Conservation (phyloP, 2,113 vertebrate genomes). For the Dolichallabes microphthalmus region DNA sequence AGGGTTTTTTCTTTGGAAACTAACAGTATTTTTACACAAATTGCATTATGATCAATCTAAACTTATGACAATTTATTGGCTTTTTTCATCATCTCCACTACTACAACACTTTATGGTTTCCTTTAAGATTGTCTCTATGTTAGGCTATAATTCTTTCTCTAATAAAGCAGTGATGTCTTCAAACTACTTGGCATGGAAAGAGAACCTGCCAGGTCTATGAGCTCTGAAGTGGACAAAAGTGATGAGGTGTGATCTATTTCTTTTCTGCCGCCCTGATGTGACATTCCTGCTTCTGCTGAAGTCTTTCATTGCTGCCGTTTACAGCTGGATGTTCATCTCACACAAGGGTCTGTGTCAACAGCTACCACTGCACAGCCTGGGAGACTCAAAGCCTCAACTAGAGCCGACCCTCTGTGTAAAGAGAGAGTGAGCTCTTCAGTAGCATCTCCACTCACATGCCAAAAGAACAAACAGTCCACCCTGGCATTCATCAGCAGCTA, state of each 20-base stretch:
- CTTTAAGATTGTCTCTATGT: background rate
- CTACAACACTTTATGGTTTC: background rate
- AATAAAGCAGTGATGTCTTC: background rate
- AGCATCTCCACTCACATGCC: background rate
- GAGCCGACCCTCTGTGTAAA: slow-evolving; percentile 4
- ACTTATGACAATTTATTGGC: background rate
- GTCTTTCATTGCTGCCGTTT: slow-evolving; percentile 14
- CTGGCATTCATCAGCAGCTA: background rate
- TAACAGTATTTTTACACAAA: background rate
- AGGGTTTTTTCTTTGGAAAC: background rate
- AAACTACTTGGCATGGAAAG: background rate
- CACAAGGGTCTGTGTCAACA: slow-evolving; percentile 23
- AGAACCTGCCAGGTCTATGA: slow-evolving; percentile 10
- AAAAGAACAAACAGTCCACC: slow-evolving; percentile 11
- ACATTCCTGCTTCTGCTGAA: slow-evolving; percentile 17
- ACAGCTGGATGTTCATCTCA: slow-evolving; percentile 15
- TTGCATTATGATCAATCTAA: background rate
- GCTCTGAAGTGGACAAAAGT: slow-evolving; percentile 19
- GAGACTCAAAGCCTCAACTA: slow-evolving; percentile 2
- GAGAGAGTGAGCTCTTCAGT: slow-evolving; percentile 6
- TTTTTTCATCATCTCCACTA: background rate
- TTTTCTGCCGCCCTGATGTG: background rate
- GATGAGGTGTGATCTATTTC: background rate
- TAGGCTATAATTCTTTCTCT: background rate
- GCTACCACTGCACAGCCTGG: background rate